A percentile compares a stretch with the other conserved stretches of the same genome.
These are phyloP conservation scores for Colostygia pectinataria DNA, from an alignment of 2,888 invertebrate species.

Conservation along the genomic window DNA sequence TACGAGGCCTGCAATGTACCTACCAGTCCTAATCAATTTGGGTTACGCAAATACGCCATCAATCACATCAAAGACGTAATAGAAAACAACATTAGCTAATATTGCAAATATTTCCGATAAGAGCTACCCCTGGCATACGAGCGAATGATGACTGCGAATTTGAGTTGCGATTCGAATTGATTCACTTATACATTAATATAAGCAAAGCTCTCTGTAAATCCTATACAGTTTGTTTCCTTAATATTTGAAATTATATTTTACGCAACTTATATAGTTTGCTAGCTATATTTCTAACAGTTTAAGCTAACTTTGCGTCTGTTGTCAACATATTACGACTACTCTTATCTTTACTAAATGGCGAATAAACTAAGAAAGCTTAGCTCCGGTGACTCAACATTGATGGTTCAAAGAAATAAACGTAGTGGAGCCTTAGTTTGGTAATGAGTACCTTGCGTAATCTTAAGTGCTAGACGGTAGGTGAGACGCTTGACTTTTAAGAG, in stretches of 20 bases:
- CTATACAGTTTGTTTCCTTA: constrained; percentile 46
- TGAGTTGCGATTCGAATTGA: constrained; percentile 36
- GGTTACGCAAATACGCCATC: constrained; percentile 32
- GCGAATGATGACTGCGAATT: constrained; percentile 33
- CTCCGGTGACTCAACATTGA: constrained; percentile 30
- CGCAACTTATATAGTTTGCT: constrained; percentile 43
- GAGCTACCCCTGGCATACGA: constrained; percentile 26
- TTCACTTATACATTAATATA: constrained; percentile 37
- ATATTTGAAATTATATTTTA: constrained; percentile 55
- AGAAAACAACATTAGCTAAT: constrained; percentile 29
- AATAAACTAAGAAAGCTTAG: constrained; percentile 33
- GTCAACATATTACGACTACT: constrained; percentile 16
- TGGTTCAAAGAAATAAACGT: constrained; percentile 31
- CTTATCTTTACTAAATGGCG: constrained; percentile 29
- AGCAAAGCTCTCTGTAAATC: constrained; percentile 36
- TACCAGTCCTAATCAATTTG: constrained; percentile 28
- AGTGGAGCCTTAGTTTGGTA: constrained; percentile 40
- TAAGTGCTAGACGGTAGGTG: constrained; percentile 43
- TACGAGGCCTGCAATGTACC: constrained; percentile 7
- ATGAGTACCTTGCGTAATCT: constrained; percentile 59
- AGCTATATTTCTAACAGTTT: constrained; percentile 36
- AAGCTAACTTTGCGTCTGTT: constrained; percentile 28
- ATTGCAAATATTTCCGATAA: constrained; percentile 28
- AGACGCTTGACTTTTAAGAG: constrained; percentile 39
- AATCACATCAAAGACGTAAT: constrained; percentile 33